Evolutionary conservation across 2,888 invertebrate species (phyloP).

Genomic region (Halictus quadricinctus): DNA sequence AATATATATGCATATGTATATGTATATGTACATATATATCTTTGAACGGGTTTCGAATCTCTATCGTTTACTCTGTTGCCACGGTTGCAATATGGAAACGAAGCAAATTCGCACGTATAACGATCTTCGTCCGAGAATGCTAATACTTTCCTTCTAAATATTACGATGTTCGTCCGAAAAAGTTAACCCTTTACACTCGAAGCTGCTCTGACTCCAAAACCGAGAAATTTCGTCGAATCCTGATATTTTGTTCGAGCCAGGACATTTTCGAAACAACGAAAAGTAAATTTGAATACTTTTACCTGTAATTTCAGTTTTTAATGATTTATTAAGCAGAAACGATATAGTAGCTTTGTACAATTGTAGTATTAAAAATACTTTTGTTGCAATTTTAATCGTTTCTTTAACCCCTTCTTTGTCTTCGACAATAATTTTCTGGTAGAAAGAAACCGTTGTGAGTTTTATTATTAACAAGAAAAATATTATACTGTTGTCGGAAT

Average conservation of each 20-base stretch:
- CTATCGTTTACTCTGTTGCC: neutral
- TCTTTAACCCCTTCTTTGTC: too few relatives aligned
- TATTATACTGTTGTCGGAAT: too few relatives aligned
- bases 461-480: too few relatives aligned
- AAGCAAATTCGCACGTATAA: neutral
- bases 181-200: neutral
- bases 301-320: neutral
- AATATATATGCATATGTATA: slow-evolving; percentile 35
- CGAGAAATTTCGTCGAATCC: neutral
- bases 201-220: neutral
- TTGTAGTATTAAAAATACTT: too few relatives aligned
- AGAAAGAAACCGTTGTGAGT: too few relatives aligned
- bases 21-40: slow-evolving; percentile 4
- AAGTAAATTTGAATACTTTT: neutral
- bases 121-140: neutral
- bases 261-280: neutral
- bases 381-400: too few relatives aligned
- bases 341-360: too few relatives aligned
- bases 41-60: slow-evolving; percentile 39
- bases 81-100: neutral
- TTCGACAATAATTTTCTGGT: too few relatives aligned
- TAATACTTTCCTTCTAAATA: neutral
- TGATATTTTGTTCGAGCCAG: neutral
- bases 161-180: neutral
- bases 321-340: too few relatives aligned